These are phyloP conservation scores for Pseudomyrmex sp. DNA, from an alignment of 1,140 invertebrate genomes.

Conservation along the genomic window DNA sequence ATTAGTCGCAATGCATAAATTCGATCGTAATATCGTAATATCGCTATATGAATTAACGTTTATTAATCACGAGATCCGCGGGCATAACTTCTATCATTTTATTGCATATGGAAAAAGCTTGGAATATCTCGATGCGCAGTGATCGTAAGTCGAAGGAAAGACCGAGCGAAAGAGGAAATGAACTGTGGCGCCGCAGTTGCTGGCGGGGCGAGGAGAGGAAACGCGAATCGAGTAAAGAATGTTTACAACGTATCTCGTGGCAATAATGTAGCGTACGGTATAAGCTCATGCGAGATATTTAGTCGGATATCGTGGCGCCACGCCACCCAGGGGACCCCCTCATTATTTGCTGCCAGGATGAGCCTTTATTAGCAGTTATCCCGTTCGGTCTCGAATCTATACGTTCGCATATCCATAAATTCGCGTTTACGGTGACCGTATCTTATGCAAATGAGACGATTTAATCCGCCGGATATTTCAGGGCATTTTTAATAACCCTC, in stretches of 20 bases:
- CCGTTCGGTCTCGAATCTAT: slow-evolving; percentile 83
- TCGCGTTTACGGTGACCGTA: slow-evolving; percentile 83
- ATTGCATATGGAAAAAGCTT: slow-evolving; percentile 60
- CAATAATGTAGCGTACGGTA: slow-evolving; percentile 78
- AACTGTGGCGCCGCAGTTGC: slow-evolving; percentile 22
- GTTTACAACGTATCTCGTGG: slow-evolving; percentile 76
- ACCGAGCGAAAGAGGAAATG: slow-evolving; percentile 57
- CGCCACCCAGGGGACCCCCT: slow-evolving; percentile 79
- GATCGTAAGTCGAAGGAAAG: slow-evolving; percentile 59
- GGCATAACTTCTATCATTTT: slow-evolving; percentile 44
- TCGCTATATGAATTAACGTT: slow-evolving; percentile 53
- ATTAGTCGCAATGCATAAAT: slow-evolving; percentile 60
- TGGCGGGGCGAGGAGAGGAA: slow-evolving; percentile 10
- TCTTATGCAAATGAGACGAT: slow-evolving; percentile 85
- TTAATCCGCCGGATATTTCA: slow-evolving; percentile 82
- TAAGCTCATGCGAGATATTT: slow-evolving; percentile 78
- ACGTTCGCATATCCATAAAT: slow-evolving; percentile 84
- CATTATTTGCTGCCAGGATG: slow-evolving; percentile 81
- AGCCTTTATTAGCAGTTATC: slow-evolving; percentile 84
- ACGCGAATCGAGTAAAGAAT: slow-evolving; percentile 76
- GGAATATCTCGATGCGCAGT: slow-evolving; percentile 49
- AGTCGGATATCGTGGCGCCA: slow-evolving; percentile 79
- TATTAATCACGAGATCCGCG: slow-evolving; percentile 48
- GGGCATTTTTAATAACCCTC: slow-evolving; percentile 82
- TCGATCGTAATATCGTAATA: slow-evolving; percentile 50